Base-by-base conservation (phyloP, 2,797 vertebrate genomes). In the Eospalax fontanierii region DNA sequence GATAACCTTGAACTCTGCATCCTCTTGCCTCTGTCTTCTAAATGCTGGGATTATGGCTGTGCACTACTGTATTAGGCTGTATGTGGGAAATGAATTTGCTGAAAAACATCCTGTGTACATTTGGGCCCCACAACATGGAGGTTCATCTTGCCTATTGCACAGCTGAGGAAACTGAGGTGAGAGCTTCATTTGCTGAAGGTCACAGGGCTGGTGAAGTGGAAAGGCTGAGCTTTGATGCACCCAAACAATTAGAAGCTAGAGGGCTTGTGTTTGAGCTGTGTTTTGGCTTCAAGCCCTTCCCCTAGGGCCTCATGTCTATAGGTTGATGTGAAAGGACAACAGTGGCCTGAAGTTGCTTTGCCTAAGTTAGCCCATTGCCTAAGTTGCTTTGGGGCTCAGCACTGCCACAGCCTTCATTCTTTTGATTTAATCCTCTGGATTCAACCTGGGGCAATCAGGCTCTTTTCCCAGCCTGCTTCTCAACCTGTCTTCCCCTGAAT, bases 351-450 rank as follows among this genome's bases (percentile, higher is more conserved):
- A 12, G n/a, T 28, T n/a, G 5, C 3, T 0, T 14, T 22, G 15
- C 70, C n/a, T 1, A 0, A 1, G 28, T 1, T 6, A 57, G 40
- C 18, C 43, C 3, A 0, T 14, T 22, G 15, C 70, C n/a, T 1
- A 0, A 1, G 28, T 1, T 6, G 3, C 19, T 71, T 19, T 19
- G 2, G 57, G n/a, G 33, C 50, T 43, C 19, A 21, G 21, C 1
- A 9, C 43, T 15, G 28, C 35, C 28, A 16, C 21, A 43, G 0
- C 12, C 35, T 70, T 57, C 28, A 2, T 21, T 28, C 33, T 76
- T 66, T 59, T 71, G 35, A 21, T 78, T 78, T n/a, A 12, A 54
- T 22, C n/a, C 12, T 86, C 70, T 57, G 0, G 10, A 71, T 7
- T 19, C 9, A 40, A 71, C 9, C 19, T 7, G 18, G 46, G 12